These are phyloP conservation scores for Parnassius orleans DNA, from an alignment of 2,888 invertebrate genomes.

Conservation along the genomic window DNA sequence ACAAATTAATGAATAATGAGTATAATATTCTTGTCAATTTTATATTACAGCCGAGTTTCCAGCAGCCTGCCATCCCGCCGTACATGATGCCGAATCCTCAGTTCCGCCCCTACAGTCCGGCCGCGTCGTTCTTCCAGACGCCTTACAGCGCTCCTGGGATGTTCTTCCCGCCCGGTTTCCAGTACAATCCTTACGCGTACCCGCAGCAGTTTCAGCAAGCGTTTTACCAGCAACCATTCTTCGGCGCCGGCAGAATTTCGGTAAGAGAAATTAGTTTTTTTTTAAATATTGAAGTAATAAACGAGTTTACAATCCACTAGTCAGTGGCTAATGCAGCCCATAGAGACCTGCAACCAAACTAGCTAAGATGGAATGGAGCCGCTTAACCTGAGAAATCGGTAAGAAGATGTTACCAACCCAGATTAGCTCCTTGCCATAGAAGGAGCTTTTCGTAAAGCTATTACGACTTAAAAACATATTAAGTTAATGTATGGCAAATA, in stretches of 20 bases:
- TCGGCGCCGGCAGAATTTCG: conserved; percentile 74
- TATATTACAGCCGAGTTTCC: conserved; percentile 41
- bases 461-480: too few species aligned
- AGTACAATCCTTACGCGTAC: conserved; percentile 69
- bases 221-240: conserved; percentile 67
- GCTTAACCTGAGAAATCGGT: neutral
- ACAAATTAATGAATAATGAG: neutral
- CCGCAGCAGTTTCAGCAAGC: conserved; percentile 61
- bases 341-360: too few species aligned
- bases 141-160: conserved; percentile 64
- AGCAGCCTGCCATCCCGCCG: conserved; percentile 47
- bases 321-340: too few species aligned
- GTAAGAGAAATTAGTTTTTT: conserved; percentile 56
- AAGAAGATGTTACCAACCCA: neutral
- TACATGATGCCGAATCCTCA: conserved; percentile 63
- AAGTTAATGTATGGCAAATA: too few species aligned
- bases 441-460: too few species aligned
- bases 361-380: too few species aligned
- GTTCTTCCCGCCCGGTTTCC: conserved; percentile 60
- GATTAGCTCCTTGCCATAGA: neutral
- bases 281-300: neutral
- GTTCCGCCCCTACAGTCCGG: conserved; percentile 70
- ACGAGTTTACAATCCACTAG: too few species aligned
- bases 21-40: conserved; percentile 3
- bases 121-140: conserved; percentile 73